A percentile compares a stretch with the other conserved stretches of the same genome.
Conservation (phyloP, 2,888 invertebrate genomes). For the Caenorhabditis sinica region DNA sequence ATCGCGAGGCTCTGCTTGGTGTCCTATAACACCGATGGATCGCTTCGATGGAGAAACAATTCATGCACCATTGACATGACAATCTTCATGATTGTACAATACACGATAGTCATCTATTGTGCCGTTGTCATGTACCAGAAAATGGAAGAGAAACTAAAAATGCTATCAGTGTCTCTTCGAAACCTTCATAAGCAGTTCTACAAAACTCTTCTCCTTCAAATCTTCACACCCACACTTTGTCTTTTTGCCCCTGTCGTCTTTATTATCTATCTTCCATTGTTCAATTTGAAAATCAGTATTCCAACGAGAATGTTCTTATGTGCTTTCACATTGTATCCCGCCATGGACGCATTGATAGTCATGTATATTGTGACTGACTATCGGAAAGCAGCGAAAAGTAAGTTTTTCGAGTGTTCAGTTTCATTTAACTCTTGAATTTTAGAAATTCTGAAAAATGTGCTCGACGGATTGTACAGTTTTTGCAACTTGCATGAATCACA, state of each 20-base stretch:
- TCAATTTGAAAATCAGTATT: conserved; percentile 11
- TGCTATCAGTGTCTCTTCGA: neutral
- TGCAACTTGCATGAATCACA: neutral
- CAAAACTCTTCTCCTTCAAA: conserved; percentile 43
- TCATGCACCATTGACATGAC: conserved; percentile 2
- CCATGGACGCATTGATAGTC: conserved; percentile 37
- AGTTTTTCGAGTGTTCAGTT: neutral
- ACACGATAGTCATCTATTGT: conserved; percentile 38
- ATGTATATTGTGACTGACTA: conserved; percentile 53
- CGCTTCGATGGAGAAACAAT: conserved; percentile 2
- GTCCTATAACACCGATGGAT: conserved; percentile 7
- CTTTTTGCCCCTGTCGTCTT: conserved; percentile 25
- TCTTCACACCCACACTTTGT: conserved; percentile 10
- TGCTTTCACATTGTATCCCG: conserved; percentile 40
- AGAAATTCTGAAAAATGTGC: neutral
- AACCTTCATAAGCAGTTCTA: conserved; percentile 41
- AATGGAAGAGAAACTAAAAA: conserved; percentile 18
- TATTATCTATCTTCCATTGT: conserved; percentile 12
- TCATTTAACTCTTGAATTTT: conserved; percentile 5
- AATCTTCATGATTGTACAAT: conserved; percentile 11
- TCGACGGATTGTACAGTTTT: neutral
- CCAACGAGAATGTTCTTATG: conserved; percentile 33
- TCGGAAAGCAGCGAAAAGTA: conserved; percentile 23
- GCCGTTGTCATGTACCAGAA: conserved; percentile 17
- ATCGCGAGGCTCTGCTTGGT: conserved; percentile 17